These are phyloP conservation scores for Busseola fusca DNA, from an alignment of 2,888 invertebrate genomes.

Conservation along the genomic window DNA sequence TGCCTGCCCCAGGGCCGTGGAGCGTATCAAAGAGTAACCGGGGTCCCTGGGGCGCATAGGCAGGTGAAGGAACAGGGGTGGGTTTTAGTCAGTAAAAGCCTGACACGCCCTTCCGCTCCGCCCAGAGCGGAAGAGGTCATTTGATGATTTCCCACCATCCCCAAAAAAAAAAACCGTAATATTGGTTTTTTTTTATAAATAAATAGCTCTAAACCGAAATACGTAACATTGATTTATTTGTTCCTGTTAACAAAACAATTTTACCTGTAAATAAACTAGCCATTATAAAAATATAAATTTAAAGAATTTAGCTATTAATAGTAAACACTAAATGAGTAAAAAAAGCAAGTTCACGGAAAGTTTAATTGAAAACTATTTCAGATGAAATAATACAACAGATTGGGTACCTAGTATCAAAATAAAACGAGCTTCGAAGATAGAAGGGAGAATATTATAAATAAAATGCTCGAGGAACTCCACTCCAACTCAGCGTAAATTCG, in stretches of 20 bases:
- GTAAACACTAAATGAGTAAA: background rate
- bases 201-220: too few relatives aligned
- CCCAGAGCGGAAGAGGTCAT: too few relatives aligned
- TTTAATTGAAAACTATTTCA: too few relatives aligned
- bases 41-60: too few relatives aligned
- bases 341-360: background rate
- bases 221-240: background rate
- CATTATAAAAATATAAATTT: background rate
- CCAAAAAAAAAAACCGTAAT: too few relatives aligned
- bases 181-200: too few relatives aligned
- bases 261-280: background rate
- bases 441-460: background rate
- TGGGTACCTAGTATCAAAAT: background rate
- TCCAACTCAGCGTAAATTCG: slow-evolving; percentile 7
- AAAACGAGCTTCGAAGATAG: background rate
- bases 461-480: background rate
- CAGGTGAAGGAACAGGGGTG: too few relatives aligned
- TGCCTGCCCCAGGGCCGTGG: too few relatives aligned
- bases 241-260: background rate
- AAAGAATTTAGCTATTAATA: background rate
- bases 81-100: too few relatives aligned
- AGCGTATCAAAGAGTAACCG: too few relatives aligned
- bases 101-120: too few relatives aligned
- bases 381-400: background rate
- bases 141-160: too few relatives aligned